Evolutionary conservation across 2,113 vertebrate species (phyloP).

Genomic region (Talpa occidentalis): DNA sequence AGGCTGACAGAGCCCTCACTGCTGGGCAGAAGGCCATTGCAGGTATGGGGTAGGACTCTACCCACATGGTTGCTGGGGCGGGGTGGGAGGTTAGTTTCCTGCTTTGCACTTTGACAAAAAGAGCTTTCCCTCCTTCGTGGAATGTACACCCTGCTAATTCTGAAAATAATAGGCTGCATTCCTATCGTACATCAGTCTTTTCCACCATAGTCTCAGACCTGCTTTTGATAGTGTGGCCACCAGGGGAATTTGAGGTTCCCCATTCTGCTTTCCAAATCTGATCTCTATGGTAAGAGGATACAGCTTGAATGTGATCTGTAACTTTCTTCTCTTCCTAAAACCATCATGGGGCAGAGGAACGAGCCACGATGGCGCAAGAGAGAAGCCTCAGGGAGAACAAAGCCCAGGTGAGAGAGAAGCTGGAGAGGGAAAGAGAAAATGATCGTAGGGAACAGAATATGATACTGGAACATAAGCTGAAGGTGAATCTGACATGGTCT

Average conservation of each 20-base stretch:
- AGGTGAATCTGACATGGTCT: not conserved
- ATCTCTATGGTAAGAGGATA: too few species aligned
- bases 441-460: rapidly evolving
- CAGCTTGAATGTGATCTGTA: too few species aligned
- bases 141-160: too few species aligned
- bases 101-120: not conserved
- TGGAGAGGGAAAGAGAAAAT: not conserved
- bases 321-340: too few species aligned
- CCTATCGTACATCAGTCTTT: too few species aligned
- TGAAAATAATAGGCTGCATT: too few species aligned
- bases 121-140: not conserved
- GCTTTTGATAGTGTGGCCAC: too few species aligned
- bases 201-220: too few species aligned
- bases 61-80: not conserved
- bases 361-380: constrained; percentile 7
- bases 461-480: constrained; percentile 33
- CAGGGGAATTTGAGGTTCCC: too few species aligned
- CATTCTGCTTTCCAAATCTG: too few species aligned
- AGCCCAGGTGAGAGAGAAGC: not conserved
- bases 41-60: constrained; percentile 23
- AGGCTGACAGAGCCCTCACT: constrained; percentile 54
- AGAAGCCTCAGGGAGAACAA: constrained; percentile 12
- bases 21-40: not conserved
- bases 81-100: too few species aligned
- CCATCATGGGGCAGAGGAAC: too few species aligned